Evolutionary conservation across 2,888 invertebrate genomes (phyloP), one percentile per base, ranked within the genome.

Genomic region (Thecophora atra): DNA sequence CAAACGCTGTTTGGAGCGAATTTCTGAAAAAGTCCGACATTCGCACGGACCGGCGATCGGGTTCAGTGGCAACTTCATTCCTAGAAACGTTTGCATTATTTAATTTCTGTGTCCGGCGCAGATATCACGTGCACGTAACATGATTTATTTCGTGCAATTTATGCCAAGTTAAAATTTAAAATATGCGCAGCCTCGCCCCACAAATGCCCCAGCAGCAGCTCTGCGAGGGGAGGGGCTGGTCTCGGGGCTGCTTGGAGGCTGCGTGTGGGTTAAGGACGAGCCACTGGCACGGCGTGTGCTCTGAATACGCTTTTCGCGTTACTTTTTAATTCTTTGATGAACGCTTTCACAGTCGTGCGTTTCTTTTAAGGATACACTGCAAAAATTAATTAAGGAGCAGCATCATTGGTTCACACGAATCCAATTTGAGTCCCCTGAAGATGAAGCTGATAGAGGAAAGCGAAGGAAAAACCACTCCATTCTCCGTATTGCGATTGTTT

Each of bases 51-150:
- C 44, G 6, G n/a, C 5, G 47, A 15, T 47, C 47, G n/a, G 1
- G 17, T 15, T 47, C 47, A 2, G 15, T n/a, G 47, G 17, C 4
- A 15, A 47, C 17, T 47, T 47, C 17, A 11, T 47, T 47, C 47
- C 17, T 47, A 47, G n/a, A 47, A 47, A 47, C n/a, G 15, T 47
- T n/a, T 47, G 15, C 47, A 47, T 47, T 52, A 19, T 52, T 19
- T 52, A 19, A 17, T 19, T 54, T 21, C n/a, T 54, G 21, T 64
- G 19, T 44, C 8, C 2, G 64, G 3, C 21, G 21, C 24, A 17
- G 28, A 42, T 37, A 58, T 44, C 64, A 64, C 64, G 64, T 64
- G 64, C 64, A 17, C 15, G 64, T 28, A 15, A 30, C 19, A 47
- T 47, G 47, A 64, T 47, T 64, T 47, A 44, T 44, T 64, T 47